Base-by-base conservation (phyloP, 2,888 invertebrate species). In the Priocnemis perturbator region DNA sequence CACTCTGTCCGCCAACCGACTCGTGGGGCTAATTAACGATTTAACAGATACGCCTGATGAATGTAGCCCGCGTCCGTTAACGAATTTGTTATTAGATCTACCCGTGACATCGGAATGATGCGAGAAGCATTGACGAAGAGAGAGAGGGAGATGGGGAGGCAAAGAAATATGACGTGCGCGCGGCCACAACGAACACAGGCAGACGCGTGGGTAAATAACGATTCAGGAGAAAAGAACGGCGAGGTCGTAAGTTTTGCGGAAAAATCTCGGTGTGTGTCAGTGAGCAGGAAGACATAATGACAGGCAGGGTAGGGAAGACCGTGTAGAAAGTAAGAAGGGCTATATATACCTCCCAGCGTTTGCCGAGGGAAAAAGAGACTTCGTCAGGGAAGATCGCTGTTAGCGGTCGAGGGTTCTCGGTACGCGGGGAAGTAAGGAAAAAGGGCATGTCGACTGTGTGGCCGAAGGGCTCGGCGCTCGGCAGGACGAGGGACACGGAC, bases 1-100 rank as follows among this genome's bases (percentile, higher is more conserved):
- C 17, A 21, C 23, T 15, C 3, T 21, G 23, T 11, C 23, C 15
- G 1, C 55, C 50, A 50, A 21, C 53, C 20, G 14, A 17, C 70
- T 57, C 52, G 60, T 65, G 62, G 56, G 78, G 77, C 80, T 84
- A 86, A 87, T 88, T 86, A 86, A 82, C 83, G 84, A 86, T 87
- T 87, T 86, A 86, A 86, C 85, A 83, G 84, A 84, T 83, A 78
- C 82, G 81, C 78, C 77, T 79, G 73, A 84, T 82, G 84, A 85
- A 77, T 82, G 78, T 76, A 58, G 65, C 55, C 74, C 4, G 73
- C 81, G 77, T 85, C 79, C 78, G 78, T 79, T 82, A 82, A 83
- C 78, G 84, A 82, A 86, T 81, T 83, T 81, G 86, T 85, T 85
- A 85, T 86, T 86, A 84, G 81, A 69, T 17, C 30, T 61, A n/a